These are phyloP conservation scores for Diorhabda carinulata DNA, from an alignment of 1,140 invertebrate species.

Conservation along the genomic window DNA sequence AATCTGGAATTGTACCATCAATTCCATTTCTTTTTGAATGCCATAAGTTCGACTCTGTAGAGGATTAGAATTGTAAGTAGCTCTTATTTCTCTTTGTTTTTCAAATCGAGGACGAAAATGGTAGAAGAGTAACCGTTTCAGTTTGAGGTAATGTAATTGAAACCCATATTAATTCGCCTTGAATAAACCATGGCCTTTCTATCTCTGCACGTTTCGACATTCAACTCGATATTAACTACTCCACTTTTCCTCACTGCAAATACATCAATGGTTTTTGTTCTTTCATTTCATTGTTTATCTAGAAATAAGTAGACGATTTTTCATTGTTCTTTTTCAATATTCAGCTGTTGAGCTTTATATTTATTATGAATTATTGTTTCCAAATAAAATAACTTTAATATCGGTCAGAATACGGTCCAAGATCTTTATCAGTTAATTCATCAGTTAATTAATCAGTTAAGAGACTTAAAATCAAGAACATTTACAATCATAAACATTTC, in stretches of 20 bases:
- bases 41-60: not conserved
- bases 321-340: not conserved
- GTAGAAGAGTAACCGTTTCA: not conserved
- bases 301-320: not conserved
- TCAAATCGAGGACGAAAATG: not conserved
- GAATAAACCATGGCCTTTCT: conserved; percentile 38
- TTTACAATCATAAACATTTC: too few species aligned
- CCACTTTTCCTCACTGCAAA: not conserved
- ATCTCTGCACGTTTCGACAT: conserved; percentile 29
- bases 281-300: not conserved
- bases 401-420: too few species aligned
- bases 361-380: too few species aligned
- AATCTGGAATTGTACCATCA: too few species aligned
- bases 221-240: not conserved
- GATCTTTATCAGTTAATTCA: too few species aligned
- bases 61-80: not conserved
- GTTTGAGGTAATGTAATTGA: conserved; percentile 38
- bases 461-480: too few species aligned
- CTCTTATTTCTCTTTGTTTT: conserved; percentile 6
- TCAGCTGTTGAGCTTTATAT: too few species aligned
- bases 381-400: too few species aligned
- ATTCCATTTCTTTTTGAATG: not conserved
- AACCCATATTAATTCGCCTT: conserved; percentile 34
- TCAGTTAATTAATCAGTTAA: too few species aligned
- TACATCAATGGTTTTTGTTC: conserved; percentile 5